Conservation (phyloP, 1,140 invertebrate species). For the Oryctes rhinoceros region DNA sequence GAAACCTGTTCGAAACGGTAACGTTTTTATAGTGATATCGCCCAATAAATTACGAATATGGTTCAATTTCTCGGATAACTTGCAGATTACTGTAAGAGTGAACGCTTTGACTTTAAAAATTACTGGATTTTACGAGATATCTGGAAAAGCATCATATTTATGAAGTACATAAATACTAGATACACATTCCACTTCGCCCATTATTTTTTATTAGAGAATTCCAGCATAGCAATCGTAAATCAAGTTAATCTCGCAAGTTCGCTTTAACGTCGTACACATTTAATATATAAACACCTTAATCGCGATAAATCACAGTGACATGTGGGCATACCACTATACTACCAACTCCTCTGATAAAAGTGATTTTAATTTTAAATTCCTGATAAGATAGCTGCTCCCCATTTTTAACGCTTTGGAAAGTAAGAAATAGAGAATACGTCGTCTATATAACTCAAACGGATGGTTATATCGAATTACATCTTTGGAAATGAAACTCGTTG, state of each 20-base stretch:
- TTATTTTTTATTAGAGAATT: conserved; percentile 29
- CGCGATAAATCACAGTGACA: conserved; percentile 8
- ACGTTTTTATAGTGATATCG: too few species aligned
- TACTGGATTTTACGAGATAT: neutral
- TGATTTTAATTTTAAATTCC: conserved; percentile 15
- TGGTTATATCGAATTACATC: conserved; percentile 10
- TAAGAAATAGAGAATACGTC: neutral
- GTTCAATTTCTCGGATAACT: too few species aligned
- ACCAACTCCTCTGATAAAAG: neutral
- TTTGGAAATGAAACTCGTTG: conserved; percentile 2
- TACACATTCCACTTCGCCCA: neutral
- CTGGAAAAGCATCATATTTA: conserved; percentile 3
- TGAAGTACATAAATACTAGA: neutral
- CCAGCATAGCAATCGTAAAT: neutral
- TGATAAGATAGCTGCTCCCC: conserved; percentile 3
- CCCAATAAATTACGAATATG: too few species aligned
- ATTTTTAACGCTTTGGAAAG: neutral
- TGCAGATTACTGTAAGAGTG: too few species aligned
- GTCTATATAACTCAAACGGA: neutral
- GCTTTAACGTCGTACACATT: conserved; percentile 13
- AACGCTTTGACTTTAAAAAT: too few species aligned
- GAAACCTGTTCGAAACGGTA: too few species aligned
- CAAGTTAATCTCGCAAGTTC: neutral
- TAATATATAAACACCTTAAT: conserved; percentile 34
- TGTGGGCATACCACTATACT: neutral